Conservation (phyloP, 2,113 vertebrate genomes). For the Oenanthe oenanthe region DNA sequence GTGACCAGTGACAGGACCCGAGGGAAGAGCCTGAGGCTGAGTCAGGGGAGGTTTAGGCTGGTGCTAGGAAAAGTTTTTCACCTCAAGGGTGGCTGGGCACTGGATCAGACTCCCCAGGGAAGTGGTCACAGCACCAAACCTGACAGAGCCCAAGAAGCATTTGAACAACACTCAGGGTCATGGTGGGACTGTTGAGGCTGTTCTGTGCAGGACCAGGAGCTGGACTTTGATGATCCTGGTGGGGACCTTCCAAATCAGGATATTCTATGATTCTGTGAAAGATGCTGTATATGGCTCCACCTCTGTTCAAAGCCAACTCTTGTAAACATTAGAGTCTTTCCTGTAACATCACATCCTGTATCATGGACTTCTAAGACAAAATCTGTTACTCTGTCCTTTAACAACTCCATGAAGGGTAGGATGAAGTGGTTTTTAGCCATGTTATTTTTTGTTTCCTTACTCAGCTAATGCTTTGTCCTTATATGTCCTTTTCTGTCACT, state of each 20-base stretch:
- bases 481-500: fast-evolving
- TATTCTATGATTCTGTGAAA: not conserved
- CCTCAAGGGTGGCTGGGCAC: fast-evolving
- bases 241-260: not conserved
- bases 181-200: not conserved
- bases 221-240: not conserved
- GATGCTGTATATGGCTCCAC: not conserved
- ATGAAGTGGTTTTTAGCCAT: not conserved
- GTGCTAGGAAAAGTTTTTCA: not conserved
- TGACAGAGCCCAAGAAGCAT: not conserved
- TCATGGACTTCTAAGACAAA: not conserved
- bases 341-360: not conserved
- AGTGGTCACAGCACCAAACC: not conserved
- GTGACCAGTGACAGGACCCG: not conserved
- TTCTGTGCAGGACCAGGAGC: not conserved
- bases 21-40: not conserved
- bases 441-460: not conserved
- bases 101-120: not conserved
- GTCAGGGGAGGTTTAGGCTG: not conserved
- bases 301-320: not conserved
- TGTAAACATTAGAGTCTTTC: not conserved
- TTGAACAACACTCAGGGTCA: not conserved
- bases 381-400: not conserved
- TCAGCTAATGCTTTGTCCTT: not conserved
- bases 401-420: not conserved